Evolutionary conservation across 2,113 vertebrate genomes (phyloP), one percentile per base, ranked within the genome.

Genomic region (Chrysemys picta): DNA sequence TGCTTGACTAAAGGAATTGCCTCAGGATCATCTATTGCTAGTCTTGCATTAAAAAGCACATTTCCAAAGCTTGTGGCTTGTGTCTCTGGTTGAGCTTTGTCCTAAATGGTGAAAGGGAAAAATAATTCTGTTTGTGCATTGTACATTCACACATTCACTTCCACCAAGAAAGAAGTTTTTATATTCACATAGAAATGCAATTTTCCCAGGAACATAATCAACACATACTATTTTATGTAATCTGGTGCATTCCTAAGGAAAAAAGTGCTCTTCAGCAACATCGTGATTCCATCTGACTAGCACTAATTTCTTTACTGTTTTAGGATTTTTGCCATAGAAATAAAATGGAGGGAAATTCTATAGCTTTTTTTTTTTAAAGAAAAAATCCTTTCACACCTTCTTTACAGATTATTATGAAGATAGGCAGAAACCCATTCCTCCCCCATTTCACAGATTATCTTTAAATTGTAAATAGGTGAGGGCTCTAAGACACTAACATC

Each of bases 61-160:
- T 98, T 98, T 56, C 99, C 98, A 95, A 99, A 99, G 80, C 94
- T 98, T 25, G 89, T 98, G 10, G 98, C 98, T 97, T 99, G 99
- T 3, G 99, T 99, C 96, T 99, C 99, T 0, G 99, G 99, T 96
- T 99, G 99, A 87, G 99, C 99, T 96, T 99, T 99, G 98, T 99
- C 99, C 99, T 99, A 93, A 29, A 72, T 8, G 59, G 52, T 81
- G 89, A 91, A 38, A 24, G 81, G 79, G 59, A 85, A 85, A 59
- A 89, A 81, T 53, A 24, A 2, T 4, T n/a, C 6, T 4, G 16
- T 80, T 80, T 29, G 10, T 72, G 91, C 21, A 22, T 8, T 22
- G 21, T 54, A 53, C 52, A 53, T 53, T 53, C 6, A 49, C 1
- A 75, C 6, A 11, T 83, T 49, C 0, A 49, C 80, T 90, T 94